Base-by-base conservation (phyloP, 2,113 vertebrate species). In the Aramus guarauna region DNA sequence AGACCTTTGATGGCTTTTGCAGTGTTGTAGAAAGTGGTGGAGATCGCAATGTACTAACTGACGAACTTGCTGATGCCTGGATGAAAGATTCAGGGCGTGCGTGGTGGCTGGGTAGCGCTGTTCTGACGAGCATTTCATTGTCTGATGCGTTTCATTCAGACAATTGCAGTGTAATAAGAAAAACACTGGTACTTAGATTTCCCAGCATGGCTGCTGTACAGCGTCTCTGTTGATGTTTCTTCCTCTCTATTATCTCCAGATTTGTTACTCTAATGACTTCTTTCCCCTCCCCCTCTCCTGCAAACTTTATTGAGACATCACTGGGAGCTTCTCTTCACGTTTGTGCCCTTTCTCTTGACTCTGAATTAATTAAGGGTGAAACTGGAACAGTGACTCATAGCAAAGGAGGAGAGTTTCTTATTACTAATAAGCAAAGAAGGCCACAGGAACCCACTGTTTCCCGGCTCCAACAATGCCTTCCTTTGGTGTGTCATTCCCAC, bases 321-420 rank as follows among this genome's bases (percentile, higher is more conserved):
- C 68, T 41, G n/a, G 62, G 63, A 90, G 48, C 71, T 87, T 84
- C 78, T 37, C 47, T 88, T 80, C 74, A 26, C 0, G 0, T 58
- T 76, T 12, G 36, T 73, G 58, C 80, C 92, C 87, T 95, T 94
- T 90, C 59, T 91, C 47, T 85, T 66, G 53, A 55, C 7, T 81
- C 62, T 88, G 89, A 92, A 89, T 95, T 91, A 94, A 89, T 95
- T 89, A 85, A 73, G 66, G 78, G 63, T 95, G 91, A 95, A 96
- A 96, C 73, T 94, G 84, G 86, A 96, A 91, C 88, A 89, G 69
- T 92, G 95, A 95, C 36, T 97, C 92, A 94, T 43, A 69, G 86
- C 53, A 83, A 91, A 92, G 84, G 58, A 87, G 77, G 23, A 66
- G 62, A 92, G 77, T 79, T 95, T 85, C 89, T 94, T 95, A 55